phyloP scores from a whole-genome alignment of 2,113 vertebrate genomes.

The Typhlomys cinereus region DNA sequence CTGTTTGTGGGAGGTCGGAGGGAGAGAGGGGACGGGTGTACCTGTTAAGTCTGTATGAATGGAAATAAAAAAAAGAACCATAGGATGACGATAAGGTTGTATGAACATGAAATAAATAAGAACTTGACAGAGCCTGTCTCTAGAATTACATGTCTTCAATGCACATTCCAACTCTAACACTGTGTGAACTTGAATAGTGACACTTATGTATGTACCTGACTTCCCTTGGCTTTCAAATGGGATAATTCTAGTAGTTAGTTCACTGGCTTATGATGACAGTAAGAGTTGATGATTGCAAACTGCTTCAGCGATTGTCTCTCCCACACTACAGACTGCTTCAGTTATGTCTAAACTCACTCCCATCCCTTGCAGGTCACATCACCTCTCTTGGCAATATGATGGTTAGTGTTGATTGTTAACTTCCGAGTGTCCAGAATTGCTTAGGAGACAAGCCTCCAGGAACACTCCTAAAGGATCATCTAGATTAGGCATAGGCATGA shows the following conservation, averaged over 20 bases:
- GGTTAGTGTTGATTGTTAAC: too few species aligned
- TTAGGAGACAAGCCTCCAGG: too few species aligned
- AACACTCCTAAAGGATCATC: too few species aligned
- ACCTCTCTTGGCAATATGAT: neutral
- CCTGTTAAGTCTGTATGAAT: too few species aligned
- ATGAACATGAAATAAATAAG: neutral
- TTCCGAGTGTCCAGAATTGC: too few species aligned
- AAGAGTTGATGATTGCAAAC: neutral
- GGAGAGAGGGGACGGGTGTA: too few species aligned
- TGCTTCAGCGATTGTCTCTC: neutral
- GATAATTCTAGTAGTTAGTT: neutral
- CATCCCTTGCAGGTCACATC: neutral
- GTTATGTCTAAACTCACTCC: neutral
- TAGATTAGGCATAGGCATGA: too few species aligned
- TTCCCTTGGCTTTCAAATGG: neutral
- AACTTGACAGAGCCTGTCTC: neutral
- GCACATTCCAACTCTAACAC: neutral
- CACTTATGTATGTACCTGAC: accelerated
- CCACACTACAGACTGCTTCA: neutral
- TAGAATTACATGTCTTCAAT: neutral
- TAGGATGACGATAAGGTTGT: neutral
- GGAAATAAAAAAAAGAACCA: too few species aligned
- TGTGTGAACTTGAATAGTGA: neutral
- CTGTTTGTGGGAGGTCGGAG: neutral
- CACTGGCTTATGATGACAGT: neutral